Evolutionary conservation across 2,113 vertebrate genomes (phyloP).

Genomic region (Etheostoma spectabile): DNA sequence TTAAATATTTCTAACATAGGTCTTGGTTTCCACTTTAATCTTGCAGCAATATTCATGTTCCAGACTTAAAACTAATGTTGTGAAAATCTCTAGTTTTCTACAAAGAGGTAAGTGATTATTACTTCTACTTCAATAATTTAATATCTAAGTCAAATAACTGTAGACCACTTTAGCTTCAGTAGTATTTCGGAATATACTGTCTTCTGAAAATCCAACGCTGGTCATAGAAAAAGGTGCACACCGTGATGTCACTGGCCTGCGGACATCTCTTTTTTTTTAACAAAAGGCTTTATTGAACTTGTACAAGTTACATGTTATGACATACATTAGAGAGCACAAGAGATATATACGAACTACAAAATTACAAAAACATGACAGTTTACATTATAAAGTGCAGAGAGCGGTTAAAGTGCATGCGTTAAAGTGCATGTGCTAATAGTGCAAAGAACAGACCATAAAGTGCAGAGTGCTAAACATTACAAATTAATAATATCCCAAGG

Average conservation of each 20-base stretch:
- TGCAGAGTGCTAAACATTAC: too few species aligned
- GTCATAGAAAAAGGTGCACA: not conserved
- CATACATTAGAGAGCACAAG: too few species aligned
- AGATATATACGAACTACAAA: too few species aligned
- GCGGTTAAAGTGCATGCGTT: too few species aligned
- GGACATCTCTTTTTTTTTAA: constrained; percentile 46
- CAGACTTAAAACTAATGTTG: not conserved
- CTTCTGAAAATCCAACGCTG: not conserved
- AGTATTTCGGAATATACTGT: not conserved
- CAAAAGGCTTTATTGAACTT: too few species aligned
- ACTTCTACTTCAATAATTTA: not conserved
- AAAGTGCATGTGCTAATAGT: too few species aligned
- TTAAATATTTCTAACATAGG: too few species aligned
- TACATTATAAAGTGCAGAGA: too few species aligned
- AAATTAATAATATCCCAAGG: too few species aligned
- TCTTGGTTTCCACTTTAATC: not conserved
- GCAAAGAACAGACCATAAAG: too few species aligned
- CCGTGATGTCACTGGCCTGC: constrained; percentile 61
- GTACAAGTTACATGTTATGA: too few species aligned
- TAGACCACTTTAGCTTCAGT: not conserved
- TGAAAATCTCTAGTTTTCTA: not conserved
- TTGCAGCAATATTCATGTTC: not conserved
- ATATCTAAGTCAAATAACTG: not conserved
- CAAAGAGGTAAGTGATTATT: not conserved
- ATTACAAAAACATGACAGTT: too few species aligned